Evolutionary conservation across 2,113 vertebrate genomes (phyloP), one percentile per base, ranked within the genome.

Genomic region (Mugil cephalus): DNA sequence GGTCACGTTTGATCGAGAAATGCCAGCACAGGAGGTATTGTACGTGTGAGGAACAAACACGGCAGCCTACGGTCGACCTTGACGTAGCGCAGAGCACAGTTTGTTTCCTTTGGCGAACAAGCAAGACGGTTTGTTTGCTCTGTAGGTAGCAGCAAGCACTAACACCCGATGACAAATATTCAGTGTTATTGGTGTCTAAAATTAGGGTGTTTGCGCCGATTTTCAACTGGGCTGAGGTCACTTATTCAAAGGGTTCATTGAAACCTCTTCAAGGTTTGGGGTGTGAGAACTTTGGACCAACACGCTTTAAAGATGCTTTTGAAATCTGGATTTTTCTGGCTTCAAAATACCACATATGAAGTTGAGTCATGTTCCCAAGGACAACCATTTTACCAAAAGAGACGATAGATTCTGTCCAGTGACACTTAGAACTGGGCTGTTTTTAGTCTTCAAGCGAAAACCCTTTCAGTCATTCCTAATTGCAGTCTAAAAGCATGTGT

Each of bases 171-270:
- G 70, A 74, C 61, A 74, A 79, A 83, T 76, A 74, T 56, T 79
- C 66, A 58, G 40, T 79, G 78, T 82, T 79, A 40, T 7, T 70
- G 35, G 0, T 50, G 1, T 50, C 85, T 82, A 85, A 86, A 84
- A 75, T 76, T 83, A 87, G 82, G 7, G 4, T 85, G 69, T 91
- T 88, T 89, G 67, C 35, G 11, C 46, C 62, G 73, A 83, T 79
- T 82, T 39, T 77, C 42, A 65, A 81, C 43, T 68, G 77, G 50
- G 14, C 51, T 88, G 69, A 74, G 69, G 76, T 69, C 43, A 79
- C 65, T 74, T 67, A 60, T 81, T 87, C 78, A 86, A 89, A 86
- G 82, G 53, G 38, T 35, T 68, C 82, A 73, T 79, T 84, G 47
- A 78, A 83, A 69, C n/a, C 58, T 18, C 42, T 53, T 73, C 7